Base-by-base conservation (phyloP, 2,888 invertebrate genomes). In the Mythimna loreyi region DNA sequence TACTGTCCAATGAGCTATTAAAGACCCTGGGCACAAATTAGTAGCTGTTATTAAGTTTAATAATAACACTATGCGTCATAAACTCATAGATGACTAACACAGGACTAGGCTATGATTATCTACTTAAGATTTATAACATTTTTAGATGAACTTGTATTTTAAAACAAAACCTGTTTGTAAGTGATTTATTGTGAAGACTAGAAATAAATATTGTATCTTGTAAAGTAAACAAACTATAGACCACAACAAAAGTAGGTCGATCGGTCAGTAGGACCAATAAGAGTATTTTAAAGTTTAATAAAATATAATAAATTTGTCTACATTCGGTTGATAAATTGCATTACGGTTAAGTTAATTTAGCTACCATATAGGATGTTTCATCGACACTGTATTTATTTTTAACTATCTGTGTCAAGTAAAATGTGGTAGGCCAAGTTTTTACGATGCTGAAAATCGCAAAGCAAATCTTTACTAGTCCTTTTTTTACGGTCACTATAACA, bases 141-240 rank as follows among this genome's bases (percentile, higher is more conserved):
- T 64, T 58, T 49, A 61, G 56, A 49, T 45, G 11, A 58, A 43
- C 49, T 23, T 40, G 23, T 19, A 19, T 25, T 49, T 69, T 36
- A 13, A 1, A 47, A 21, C 8, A 8, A 59, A 75, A 72, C 78
- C 33, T 28, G 78, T 75, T 72, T 25, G 16, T 16, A n/a, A 19
- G 25, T 75, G 30, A 64, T 55, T 72, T 60, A 40, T 62, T 47
- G 9, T 49, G 40, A 49, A 8, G 5, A 8, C 21, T 58, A 19
- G 8, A 50, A 59, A 59, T 55, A 47, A n/a, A n/a, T n/a, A n/a
- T n/a, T 72, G 16, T 64, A 21, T 28, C 60, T 40, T 6, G 21
- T 52, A n/a, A 60, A 11, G 45, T 61, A 56, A 77, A 76, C 56
- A 69, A 57, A 62, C 33, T 28, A 19, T 4, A 53, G 19, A 72